These are phyloP conservation scores for Pseudochirops corinnae DNA, from an alignment of 2,797 vertebrate species.

Conservation along the genomic window DNA sequence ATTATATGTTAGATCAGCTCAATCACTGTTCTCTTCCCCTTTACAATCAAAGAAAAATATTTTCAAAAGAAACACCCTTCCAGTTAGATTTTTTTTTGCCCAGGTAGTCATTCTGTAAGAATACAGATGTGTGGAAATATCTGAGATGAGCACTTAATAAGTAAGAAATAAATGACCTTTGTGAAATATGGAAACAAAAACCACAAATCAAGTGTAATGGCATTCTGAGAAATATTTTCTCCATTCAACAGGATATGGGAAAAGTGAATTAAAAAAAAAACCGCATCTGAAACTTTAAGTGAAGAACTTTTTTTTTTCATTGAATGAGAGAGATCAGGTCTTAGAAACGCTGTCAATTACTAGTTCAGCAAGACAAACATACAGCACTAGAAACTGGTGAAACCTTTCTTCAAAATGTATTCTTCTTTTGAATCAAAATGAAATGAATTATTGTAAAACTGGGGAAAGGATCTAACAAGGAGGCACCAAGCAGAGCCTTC, in stretches of 20 bases:
- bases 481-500: background rate
- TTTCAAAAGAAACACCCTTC: conserved; percentile 1
- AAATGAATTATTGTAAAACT: background rate
- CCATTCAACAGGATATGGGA: background rate
- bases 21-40: background rate
- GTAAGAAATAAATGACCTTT: conserved; percentile 7
- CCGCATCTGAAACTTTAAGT: background rate
- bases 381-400: background rate
- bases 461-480: background rate
- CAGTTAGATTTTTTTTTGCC: background rate
- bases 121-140: background rate
- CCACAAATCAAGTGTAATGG: background rate
- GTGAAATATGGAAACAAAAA: conserved; percentile 22
- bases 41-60: background rate
- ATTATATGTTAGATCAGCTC: background rate
- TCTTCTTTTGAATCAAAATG: background rate
- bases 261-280: background rate
- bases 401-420: background rate
- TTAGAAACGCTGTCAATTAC: background rate
- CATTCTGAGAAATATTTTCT: background rate
- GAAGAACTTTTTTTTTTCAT: background rate
- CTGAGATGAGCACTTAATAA: background rate
- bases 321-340: background rate
- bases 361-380: background rate
- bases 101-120: background rate